Evolutionary conservation across 2,888 invertebrate genomes (phyloP).

Genomic region (Drosophila neotestacea): DNA sequence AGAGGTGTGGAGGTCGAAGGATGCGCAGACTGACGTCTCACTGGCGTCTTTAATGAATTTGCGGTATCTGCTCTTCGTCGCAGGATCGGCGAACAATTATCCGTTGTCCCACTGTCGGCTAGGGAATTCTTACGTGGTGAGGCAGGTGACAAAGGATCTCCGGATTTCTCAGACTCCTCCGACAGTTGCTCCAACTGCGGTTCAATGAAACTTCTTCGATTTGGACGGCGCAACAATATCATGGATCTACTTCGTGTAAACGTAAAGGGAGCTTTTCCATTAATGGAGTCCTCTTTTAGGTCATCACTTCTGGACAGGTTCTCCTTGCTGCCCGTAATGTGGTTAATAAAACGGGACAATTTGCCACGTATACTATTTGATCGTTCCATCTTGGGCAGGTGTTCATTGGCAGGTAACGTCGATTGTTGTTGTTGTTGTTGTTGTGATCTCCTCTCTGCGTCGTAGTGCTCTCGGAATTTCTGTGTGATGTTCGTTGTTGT

Average conservation of each 20-base stretch:
- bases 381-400: conserved; percentile 82
- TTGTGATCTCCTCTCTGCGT: conserved; percentile 53
- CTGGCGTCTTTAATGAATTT: conserved; percentile 56
- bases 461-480: conserved; percentile 69
- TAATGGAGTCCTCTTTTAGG: conserved; percentile 44
- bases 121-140: conserved; percentile 78
- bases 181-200: conserved; percentile 84
- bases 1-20: conserved; percentile 76
- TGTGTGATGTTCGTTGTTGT: conserved; percentile 55
- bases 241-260: conserved; percentile 85
- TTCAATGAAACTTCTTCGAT: conserved; percentile 83
- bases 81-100: conserved; percentile 48
- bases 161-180: conserved; percentile 82
- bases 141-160: conserved; percentile 77
- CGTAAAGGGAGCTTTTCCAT: conserved; percentile 73
- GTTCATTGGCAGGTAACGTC: conserved; percentile 49
- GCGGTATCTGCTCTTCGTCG: conserved; percentile 59
- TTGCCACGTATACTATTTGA: conserved; percentile 84
- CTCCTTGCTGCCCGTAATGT: conserved; percentile 84
- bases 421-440: conserved; percentile 22
- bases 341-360: conserved; percentile 82
- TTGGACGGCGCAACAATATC: conserved; percentile 83
- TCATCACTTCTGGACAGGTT: conserved; percentile 75
- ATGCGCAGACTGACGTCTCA: conserved; percentile 60
- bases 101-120: conserved; percentile 41